These are phyloP conservation scores for Falco novaeseelandiae DNA, from an alignment of 2,797 vertebrate species.

Conservation along the genomic window DNA sequence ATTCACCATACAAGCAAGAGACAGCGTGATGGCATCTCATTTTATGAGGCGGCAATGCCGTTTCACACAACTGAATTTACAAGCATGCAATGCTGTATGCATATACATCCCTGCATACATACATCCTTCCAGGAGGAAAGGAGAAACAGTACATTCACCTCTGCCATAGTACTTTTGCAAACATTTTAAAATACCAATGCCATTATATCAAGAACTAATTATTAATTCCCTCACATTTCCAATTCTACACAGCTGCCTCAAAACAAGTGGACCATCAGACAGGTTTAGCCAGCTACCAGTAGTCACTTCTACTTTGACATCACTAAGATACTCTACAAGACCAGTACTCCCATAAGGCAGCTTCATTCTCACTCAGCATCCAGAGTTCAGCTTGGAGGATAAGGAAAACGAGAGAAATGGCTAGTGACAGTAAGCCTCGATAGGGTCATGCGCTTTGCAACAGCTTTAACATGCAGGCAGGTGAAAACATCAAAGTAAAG, in stretches of 20 bases:
- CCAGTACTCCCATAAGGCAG: background rate
- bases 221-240: background rate
- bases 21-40: background rate
- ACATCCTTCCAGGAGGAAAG: background rate
- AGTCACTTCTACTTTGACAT: background rate
- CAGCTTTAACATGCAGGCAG: conserved; percentile 54
- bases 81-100: background rate
- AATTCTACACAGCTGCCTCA: background rate
- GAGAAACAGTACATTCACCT: background rate
- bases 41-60: background rate
- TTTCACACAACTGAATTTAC: background rate
- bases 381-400: background rate
- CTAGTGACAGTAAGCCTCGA: conserved; percentile 1
- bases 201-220: background rate
- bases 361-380: background rate
- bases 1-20: background rate
- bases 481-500: conserved; percentile 67
- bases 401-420: conserved; percentile 31
- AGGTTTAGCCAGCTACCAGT: background rate
- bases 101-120: accelerated
- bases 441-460: conserved; percentile 36
- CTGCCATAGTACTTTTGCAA: background rate
- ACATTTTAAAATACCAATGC: background rate
- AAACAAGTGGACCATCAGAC: background rate
- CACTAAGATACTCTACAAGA: background rate